phyloP scores from a whole-genome alignment of 2,113 vertebrate genomes.

The Alexandromys fortis region DNA sequence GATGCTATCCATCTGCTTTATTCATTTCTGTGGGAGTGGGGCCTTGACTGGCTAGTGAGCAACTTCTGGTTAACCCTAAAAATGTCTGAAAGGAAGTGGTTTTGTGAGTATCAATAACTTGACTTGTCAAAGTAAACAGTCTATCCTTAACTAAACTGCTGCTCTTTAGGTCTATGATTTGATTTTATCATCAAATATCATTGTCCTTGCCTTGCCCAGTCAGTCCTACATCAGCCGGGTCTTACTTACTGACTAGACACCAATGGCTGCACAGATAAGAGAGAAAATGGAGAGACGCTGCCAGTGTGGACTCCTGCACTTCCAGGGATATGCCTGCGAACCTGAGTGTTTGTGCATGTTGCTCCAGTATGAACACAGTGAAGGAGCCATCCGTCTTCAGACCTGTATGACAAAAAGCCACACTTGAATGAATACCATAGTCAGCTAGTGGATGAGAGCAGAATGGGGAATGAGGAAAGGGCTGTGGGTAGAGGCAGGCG shows the following conservation, averaged over 20 bases:
- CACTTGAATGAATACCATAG: not conserved
- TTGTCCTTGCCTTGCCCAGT: not conserved
- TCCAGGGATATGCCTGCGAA: not conserved
- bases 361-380: not conserved
- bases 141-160: not conserved
- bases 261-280: not conserved
- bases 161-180: not conserved
- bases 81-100: not conserved
- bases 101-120: not conserved
- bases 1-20: not conserved
- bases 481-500: not conserved
- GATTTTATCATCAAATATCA: not conserved
- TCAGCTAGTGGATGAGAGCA: not conserved
- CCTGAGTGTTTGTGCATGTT: not conserved
- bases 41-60: not conserved
- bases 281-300: not conserved
- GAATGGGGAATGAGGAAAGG: not conserved
- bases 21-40: not conserved
- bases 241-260: not conserved
- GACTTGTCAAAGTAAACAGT: not conserved
- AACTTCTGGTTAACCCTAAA: slow-evolving; percentile 3
- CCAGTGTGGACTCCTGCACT: not conserved
- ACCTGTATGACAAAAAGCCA: not conserved
- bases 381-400: not conserved
- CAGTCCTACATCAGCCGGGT: not conserved